Evolutionary conservation across 2,113 vertebrate genomes (phyloP).

Genomic region (Gallinago paraguaiae): DNA sequence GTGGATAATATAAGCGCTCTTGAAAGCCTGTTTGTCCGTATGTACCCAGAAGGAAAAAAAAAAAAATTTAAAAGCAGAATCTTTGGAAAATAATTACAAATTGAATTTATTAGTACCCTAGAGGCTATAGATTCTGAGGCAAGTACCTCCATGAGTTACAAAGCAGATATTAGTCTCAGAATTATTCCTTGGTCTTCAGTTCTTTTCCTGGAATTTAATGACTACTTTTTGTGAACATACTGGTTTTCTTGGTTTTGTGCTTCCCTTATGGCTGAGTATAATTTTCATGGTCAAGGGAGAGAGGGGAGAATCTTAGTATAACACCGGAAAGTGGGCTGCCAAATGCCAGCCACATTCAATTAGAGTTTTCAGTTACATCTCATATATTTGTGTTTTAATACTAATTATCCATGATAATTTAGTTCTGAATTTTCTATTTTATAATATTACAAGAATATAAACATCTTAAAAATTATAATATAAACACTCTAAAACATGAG

Average conservation of each 20-base stretch:
- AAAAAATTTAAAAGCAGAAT: not conserved
- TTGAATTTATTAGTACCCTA: not conserved
- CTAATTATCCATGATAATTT: not conserved
- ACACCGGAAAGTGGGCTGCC: not conserved
- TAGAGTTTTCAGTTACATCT: not conserved
- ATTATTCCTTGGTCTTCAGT: not conserved
- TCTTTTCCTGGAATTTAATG: not conserved
- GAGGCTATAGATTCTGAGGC: not conserved
- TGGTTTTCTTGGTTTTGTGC: not conserved
- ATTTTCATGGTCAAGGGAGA: not conserved
- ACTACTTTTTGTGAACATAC: not conserved
- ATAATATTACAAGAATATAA: not conserved
- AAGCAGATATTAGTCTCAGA: not conserved
- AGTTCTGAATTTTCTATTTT: not conserved
- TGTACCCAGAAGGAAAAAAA: not conserved
- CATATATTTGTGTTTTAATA: not conserved
- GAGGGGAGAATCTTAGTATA: not conserved
- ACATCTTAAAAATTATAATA: not conserved
- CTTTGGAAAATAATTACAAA: not conserved
- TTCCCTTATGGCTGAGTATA: not conserved
- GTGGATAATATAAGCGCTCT: not conserved
- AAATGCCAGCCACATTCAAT: not conserved
- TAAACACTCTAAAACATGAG: not conserved
- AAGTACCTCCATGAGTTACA: not conserved
- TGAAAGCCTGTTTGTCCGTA: not conserved